phyloP scores from a whole-genome alignment of 2,888 invertebrate species.

The Lepidochitona cinerea region DNA sequence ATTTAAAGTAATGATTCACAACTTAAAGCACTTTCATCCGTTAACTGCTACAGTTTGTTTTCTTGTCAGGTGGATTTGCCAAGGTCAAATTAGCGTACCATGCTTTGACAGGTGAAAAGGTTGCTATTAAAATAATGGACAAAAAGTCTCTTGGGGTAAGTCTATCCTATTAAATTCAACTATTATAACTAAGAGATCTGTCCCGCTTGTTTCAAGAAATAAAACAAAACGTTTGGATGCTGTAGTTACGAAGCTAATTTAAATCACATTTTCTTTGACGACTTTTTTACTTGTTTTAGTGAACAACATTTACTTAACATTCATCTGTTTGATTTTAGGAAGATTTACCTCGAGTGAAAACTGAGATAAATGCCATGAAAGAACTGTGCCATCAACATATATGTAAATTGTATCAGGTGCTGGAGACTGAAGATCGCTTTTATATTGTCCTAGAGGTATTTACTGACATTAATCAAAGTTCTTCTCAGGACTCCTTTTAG shows the following conservation, averaged over 20 bases:
- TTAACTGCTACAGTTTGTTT: background rate
- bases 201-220: conserved; percentile 82
- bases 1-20: background rate
- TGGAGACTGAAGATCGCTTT: conserved; percentile 82
- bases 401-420: conserved; percentile 84
- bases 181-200: conserved; percentile 76
- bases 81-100: conserved; percentile 87
- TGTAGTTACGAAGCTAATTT: too few relatives aligned
- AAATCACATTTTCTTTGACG: too few relatives aligned
- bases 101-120: conserved; percentile 83
- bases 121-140: conserved; percentile 88
- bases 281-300: too few relatives aligned
- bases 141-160: conserved; percentile 80
- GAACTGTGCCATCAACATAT: conserved; percentile 81
- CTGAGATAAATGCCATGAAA: conserved; percentile 83
- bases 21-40: background rate
- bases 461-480: too few relatives aligned
- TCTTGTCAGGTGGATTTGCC: conserved; percentile 81
- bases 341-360: conserved; percentile 80
- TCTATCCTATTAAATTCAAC: conserved; percentile 15
- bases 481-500: too few relatives aligned
- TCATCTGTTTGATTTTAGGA: conserved; percentile 72
- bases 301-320: too few relatives aligned
- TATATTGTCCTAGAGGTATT: conserved; percentile 82
- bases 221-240: too few relatives aligned